Evolutionary conservation across 2,888 invertebrate genomes (phyloP), one percentile per base, ranked within the genome.

Genomic region (Dryadula phaetusa): DNA sequence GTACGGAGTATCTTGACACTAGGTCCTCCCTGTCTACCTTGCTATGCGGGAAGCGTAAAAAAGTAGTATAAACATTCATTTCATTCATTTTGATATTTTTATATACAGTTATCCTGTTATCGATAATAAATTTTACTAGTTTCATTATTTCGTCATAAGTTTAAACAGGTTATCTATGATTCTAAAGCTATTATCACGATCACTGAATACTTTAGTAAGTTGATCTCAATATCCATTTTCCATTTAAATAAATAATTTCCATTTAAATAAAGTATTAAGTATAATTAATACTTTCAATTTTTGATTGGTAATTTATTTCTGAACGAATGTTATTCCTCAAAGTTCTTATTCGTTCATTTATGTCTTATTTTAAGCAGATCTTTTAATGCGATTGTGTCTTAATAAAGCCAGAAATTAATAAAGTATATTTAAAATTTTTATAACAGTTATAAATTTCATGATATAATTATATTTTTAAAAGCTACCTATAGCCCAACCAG

Each of bases 181-280:
- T 6, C 49, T 25, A 49, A 28, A 49, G 3, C 4, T 52, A 8
- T 16, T 28, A 28, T 52, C 49, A 3, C 8, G 28, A 28, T 52
- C 28, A 28, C 4, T 52, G 16, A 52, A 52, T 28, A 52, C 16
- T 28, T 16, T 16, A 52, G n/a, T 28, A 16, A 52, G n/a, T 28
- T 25, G n/a, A 25, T 25, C 6, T 25, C 25, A n/a, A 49, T 25
- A n/a, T 49, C 25, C 6, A 22, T 47, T 22, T 47, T 46, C 46
- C 47, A 49, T 25, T 49, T 28, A 52, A 28, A 52, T 28, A 52
- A 52, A 52, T n/a, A n/a, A n/a, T n/a, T 47, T 46, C 46, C 47
- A 49, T 25, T 49, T 28, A 52, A 28, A 52, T 28, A 52, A 52
- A 52, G 16, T 28, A 28, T 52, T 52, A 28, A 52, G 3, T 52